phyloP scores from a whole-genome alignment of 2,888 invertebrate species.

The Agonopterix heracliana region DNA sequence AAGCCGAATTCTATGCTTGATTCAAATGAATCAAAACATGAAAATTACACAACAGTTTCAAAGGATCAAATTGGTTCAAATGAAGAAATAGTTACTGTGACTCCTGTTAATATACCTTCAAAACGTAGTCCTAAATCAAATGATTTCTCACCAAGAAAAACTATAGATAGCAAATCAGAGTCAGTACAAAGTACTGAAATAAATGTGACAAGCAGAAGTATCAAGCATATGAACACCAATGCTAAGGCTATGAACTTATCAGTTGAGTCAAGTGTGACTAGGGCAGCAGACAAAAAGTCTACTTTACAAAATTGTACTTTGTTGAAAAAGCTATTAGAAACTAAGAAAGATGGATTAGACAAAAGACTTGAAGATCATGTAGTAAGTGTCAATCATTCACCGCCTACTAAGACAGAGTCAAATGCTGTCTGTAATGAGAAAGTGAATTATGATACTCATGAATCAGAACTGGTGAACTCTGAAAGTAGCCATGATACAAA shows the following conservation, averaged over 20 bases:
- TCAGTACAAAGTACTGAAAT: slow-evolving; percentile 4
- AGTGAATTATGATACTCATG: slow-evolving; percentile 24
- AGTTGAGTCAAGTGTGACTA: no score
- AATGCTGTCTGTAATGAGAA: slow-evolving; percentile 18
- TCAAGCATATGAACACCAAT: slow-evolving; percentile 15
- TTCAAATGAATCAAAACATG: slow-evolving; percentile 1
- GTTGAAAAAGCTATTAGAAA: slow-evolving; percentile 61
- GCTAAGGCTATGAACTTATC: slow-evolving; percentile 6
- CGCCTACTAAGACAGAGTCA: slow-evolving; percentile 25
- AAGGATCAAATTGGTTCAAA: slow-evolving; percentile 5
- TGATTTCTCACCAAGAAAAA: background rate
- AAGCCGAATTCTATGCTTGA: slow-evolving; percentile 29
- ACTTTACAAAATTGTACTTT: slow-evolving; percentile 58
- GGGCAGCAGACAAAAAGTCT: background rate
- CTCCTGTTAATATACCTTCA: background rate
- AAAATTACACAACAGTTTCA: background rate
- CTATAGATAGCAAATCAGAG: background rate
- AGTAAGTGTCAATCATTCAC: slow-evolving; percentile 29
- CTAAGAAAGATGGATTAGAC: slow-evolving; percentile 43
- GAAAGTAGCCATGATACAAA: slow-evolving; percentile 24
- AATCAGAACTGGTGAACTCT: slow-evolving; percentile 21
- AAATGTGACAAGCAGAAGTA: slow-evolving; percentile 11
- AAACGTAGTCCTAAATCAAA: background rate
- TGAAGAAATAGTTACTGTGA: slow-evolving; percentile 5
- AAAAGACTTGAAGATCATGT: slow-evolving; percentile 30